phyloP scores from a whole-genome alignment of 2,113 vertebrate genomes.

The Nasalis larvatus region DNA sequence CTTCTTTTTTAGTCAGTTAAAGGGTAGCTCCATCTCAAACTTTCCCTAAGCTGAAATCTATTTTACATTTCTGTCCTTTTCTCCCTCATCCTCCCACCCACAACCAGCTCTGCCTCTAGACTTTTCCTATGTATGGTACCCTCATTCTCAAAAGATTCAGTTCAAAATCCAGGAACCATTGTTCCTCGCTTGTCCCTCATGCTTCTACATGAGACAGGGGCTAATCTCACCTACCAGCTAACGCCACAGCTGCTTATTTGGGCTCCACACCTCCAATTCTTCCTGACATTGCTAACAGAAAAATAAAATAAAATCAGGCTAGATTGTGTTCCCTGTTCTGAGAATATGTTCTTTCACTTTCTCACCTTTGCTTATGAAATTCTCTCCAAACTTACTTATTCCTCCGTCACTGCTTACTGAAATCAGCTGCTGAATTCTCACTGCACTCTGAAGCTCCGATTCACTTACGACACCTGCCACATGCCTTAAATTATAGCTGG shows the following conservation, averaged over 20 bases:
- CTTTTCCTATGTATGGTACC: background rate
- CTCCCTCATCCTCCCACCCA: background rate
- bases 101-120: background rate
- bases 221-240: background rate
- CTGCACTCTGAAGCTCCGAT: background rate
- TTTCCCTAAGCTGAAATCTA: background rate
- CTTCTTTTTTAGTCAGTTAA: background rate
- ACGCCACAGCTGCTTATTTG: background rate
- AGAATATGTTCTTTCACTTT: background rate
- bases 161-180: background rate
- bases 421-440: background rate
- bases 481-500: background rate
- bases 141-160: background rate
- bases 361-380: constrained; percentile 12
- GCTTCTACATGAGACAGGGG: background rate
- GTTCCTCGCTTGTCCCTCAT: background rate
- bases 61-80: background rate
- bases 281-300: background rate
- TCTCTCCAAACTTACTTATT: background rate
- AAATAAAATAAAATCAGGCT: background rate
- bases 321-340: background rate
- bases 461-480: background rate
- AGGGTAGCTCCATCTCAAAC: background rate
- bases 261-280: background rate
- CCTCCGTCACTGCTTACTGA: background rate